Base-by-base conservation (phyloP, 2,113 vertebrate genomes). In the Tyto alba region DNA sequence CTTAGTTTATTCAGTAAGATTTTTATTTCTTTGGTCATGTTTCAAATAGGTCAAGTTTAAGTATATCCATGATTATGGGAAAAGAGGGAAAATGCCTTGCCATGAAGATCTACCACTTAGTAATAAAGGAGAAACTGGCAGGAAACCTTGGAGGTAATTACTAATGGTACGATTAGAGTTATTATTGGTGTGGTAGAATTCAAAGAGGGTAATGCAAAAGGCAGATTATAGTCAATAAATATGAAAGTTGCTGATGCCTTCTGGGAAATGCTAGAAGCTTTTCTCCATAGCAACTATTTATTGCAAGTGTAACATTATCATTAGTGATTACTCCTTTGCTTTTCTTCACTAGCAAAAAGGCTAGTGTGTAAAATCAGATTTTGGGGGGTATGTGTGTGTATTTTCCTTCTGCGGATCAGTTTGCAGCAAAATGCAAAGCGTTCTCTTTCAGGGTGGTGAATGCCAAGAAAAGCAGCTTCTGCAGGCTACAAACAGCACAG, bases 181-280 rank as follows among this genome's bases (percentile, higher is more conserved):
- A 60, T 88, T 95, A 62, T 19, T 89, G 69, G 76, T 85, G 86
- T 81, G 94, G 57, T 63, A 84, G 77, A 48, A 96, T 67, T 92
- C 86, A 91, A 96, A 91, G 80, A 57, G 86, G 50, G 76, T 69
- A 73, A 92, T 63, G 85, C 53, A 92, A 85, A 95, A 91, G 52
- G 85, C 57, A 85, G 92, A 97, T 97, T 97, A 95, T 53, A 30
- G 55, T 72, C 85, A 92, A 79, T 93, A 93, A 97, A 95, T 91
- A 95, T 74, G 90, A 91, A 90, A 94, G 50, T 68, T 32, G 19
- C 73, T 48, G 75, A n/a, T 95, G 73, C 72, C 83, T 95, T 88
- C 73, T 89, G 90, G 83, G 89, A 96, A 94, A 72, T 41, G 22
- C 41, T 23, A 36, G 57, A 21, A 90, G 87, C 30, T 94, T 95